Evolutionary conservation across 2,888 invertebrate species (phyloP).

Genomic region (Strigamia crassipes): DNA sequence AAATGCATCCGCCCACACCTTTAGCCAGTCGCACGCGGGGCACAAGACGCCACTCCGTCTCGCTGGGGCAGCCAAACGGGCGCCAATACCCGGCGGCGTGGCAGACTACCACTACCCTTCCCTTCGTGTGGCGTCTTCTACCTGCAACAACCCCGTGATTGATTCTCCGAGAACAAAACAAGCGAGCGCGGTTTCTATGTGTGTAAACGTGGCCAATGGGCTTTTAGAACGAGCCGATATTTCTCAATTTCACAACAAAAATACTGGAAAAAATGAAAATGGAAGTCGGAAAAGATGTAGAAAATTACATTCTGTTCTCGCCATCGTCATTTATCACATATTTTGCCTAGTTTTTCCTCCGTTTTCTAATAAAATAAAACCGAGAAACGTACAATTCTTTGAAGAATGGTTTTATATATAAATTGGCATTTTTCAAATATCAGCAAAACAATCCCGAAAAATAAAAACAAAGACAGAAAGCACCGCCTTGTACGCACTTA

Average conservation of each 20-base stretch:
- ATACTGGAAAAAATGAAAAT: neutral
- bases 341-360: neutral
- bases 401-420: constrained; percentile 23
- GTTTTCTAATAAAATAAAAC: neutral
- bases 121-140: neutral
- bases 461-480: neutral
- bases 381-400: neutral
- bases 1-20: constrained; percentile 32
- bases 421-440: constrained; percentile 25
- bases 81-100: constrained; percentile 12
- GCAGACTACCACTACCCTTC: neutral
- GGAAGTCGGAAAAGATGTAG: neutral
- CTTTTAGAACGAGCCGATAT: constrained; percentile 14
- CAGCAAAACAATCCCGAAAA: neutral
- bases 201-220: constrained; percentile 19
- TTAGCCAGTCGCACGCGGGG: constrained; percentile 24
- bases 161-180: neutral
- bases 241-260: constrained; percentile 15
- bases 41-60: constrained; percentile 40
- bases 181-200: neutral
- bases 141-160: constrained; percentile 23
- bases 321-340: neutral
- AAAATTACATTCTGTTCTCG: constrained; percentile 7
- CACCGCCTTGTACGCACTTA: neutral
- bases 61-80: constrained; percentile 38